These are phyloP conservation scores for Antigone vipio DNA, from an alignment of 2,113 vertebrate genomes.

Conservation along the genomic window DNA sequence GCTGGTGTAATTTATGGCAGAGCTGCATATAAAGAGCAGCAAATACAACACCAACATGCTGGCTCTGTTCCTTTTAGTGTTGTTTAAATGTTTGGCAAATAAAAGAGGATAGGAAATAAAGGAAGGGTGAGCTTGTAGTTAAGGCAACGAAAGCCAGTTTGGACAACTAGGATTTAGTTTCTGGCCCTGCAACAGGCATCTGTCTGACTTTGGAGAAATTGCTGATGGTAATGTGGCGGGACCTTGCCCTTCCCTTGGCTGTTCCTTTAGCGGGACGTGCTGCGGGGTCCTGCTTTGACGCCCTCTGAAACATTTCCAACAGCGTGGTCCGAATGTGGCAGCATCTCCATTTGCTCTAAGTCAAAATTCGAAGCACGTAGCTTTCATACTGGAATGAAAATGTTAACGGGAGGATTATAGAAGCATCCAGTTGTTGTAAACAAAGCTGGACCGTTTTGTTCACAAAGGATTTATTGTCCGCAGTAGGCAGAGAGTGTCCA, in stretches of 20 bases:
- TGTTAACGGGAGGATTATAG: slow-evolving; percentile 47
- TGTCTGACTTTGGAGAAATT: neutral
- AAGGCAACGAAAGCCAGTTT: neutral
- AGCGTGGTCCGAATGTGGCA: neutral
- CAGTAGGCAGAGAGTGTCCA: slow-evolving; percentile 43
- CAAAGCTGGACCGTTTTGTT: slow-evolving; percentile 45
- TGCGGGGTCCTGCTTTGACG: neutral
- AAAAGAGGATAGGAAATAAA: neutral
- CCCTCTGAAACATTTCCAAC: neutral
- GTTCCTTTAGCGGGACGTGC: neutral
- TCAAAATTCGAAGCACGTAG: neutral
- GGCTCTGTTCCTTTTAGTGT: neutral
- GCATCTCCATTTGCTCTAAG: neutral
- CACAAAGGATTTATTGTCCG: slow-evolving; percentile 65
- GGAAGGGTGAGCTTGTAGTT: neutral
- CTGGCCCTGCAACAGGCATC: neutral
- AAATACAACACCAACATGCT: neutral
- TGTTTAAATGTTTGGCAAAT: neutral
- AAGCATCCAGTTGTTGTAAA: slow-evolving; percentile 61
- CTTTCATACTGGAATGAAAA: slow-evolving; percentile 27
- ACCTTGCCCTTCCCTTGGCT: neutral
- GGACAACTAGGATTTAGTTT: neutral
- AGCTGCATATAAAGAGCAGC: neutral
- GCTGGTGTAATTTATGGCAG: neutral
- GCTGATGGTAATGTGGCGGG: neutral